A percentile compares a stretch with the other conserved stretches of the same genome.
Evolutionary conservation across 2,797 vertebrate species (phyloP).

Genomic region (Nasua narica): DNA sequence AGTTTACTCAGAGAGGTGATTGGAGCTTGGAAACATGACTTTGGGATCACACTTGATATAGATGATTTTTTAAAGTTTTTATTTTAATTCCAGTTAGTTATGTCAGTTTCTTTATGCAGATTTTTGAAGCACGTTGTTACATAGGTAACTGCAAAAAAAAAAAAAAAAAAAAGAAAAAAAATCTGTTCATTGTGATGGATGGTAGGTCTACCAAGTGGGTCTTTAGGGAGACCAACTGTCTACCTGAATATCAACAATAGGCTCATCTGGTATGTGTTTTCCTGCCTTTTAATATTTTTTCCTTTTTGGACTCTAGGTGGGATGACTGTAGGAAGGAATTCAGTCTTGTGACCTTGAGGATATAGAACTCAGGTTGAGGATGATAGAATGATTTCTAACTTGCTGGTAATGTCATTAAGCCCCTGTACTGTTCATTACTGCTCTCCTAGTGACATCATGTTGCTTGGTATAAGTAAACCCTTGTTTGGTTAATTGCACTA

Average conservation of each 20-base stretch:
- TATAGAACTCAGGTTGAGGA: neutral
- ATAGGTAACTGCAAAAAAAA: neutral
- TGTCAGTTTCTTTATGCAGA: neutral
- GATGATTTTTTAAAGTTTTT: neutral
- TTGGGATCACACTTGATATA: neutral
- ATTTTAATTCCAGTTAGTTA: neutral
- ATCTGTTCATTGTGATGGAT: neutral
- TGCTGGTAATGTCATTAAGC: neutral
- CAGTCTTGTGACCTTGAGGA: neutral
- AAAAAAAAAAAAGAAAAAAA: neutral
- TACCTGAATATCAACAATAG: neutral
- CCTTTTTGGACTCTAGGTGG: neutral
- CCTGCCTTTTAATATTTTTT: neutral
- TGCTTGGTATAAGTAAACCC: neutral
- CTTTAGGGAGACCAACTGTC: neutral
- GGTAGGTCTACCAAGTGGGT: too few species aligned
- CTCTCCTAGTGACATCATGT: neutral
- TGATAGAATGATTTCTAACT: neutral
- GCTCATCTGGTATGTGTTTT: accelerated
- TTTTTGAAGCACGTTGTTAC: neutral
- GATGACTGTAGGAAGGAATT: neutral
- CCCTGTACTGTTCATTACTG: neutral
- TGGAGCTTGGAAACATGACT: neutral
- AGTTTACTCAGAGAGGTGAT: neutral
- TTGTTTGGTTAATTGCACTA: accelerated